phyloP scores from a whole-genome alignment of 1,140 invertebrate species.

The Hetaerina americana region DNA sequence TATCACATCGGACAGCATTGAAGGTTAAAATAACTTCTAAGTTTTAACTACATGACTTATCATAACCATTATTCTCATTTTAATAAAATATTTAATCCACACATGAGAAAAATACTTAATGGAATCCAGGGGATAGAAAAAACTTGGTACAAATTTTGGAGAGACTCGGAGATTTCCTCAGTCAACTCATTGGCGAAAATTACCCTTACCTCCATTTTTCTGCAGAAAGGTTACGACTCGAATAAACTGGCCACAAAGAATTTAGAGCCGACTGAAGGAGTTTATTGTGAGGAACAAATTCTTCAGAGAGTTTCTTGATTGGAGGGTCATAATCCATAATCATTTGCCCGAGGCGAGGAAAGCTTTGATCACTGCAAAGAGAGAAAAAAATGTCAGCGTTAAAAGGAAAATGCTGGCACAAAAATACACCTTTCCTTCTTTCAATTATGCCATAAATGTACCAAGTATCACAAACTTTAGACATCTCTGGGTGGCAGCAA shows the following conservation, averaged over 20 bases:
- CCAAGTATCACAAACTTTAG: too few species aligned
- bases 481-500: too few species aligned
- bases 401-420: too few species aligned
- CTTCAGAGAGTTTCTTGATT: conserved; percentile 89
- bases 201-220: conserved; percentile 80
- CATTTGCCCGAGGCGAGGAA: conserved; percentile 90
- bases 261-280: conserved; percentile 70
- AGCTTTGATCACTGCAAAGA: conserved; percentile 62
- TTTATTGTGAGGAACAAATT: conserved; percentile 91
- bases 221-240: conserved; percentile 77
- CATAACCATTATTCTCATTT: too few species aligned
- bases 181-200: background rate
- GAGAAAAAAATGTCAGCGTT: too few species aligned
- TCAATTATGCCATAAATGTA: too few species aligned
- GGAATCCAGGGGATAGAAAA: conserved; percentile 7
- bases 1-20: too few species aligned
- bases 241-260: conserved; percentile 79
- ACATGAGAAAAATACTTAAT: background rate
- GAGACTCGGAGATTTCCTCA: background rate
- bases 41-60: too few species aligned
- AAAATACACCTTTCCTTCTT: too few species aligned
- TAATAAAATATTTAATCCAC: background rate
- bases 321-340: conserved; percentile 96
- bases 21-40: too few species aligned
- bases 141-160: too few species aligned